phyloP scores from a whole-genome alignment of 2,888 invertebrate species.

The Idaea biselata region DNA sequence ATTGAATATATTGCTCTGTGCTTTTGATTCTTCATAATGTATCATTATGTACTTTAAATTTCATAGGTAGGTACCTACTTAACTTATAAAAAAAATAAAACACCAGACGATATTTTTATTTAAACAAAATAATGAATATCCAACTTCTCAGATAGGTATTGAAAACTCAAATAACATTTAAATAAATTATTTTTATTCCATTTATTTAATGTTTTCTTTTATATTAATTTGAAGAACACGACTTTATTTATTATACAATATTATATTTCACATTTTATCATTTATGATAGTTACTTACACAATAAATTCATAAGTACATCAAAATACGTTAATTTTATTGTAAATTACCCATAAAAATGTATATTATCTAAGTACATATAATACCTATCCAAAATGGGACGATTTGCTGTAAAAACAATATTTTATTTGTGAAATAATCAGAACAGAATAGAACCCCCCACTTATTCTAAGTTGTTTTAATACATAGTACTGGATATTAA shows the following conservation, averaged over 20 bases:
- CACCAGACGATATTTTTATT: background rate
- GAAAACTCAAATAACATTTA: background rate
- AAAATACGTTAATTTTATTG: background rate
- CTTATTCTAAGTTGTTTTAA: no score
- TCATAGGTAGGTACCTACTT: no score
- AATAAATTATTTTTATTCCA: slow-evolving; percentile 38
- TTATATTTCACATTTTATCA: slow-evolving; percentile 34
- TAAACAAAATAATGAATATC: background rate
- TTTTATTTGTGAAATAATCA: background rate
- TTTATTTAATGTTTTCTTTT: slow-evolving; percentile 46
- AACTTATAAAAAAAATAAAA: background rate
- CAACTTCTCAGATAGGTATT: background rate
- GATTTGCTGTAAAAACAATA: background rate
- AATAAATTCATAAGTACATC: background rate
- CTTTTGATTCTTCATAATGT: no score
- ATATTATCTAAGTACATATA: background rate
- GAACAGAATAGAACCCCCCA: background rate
- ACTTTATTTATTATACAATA: slow-evolving; percentile 38
- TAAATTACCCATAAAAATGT: background rate
- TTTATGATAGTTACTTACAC: slow-evolving; percentile 24
- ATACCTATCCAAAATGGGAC: background rate
- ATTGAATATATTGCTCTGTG: no score
- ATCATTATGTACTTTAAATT: no score
- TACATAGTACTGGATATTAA: no score
- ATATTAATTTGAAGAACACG: slow-evolving; percentile 53